These are phyloP conservation scores for Syrphus vitripennis DNA, from an alignment of 2,888 invertebrate genomes.

Conservation along the genomic window DNA sequence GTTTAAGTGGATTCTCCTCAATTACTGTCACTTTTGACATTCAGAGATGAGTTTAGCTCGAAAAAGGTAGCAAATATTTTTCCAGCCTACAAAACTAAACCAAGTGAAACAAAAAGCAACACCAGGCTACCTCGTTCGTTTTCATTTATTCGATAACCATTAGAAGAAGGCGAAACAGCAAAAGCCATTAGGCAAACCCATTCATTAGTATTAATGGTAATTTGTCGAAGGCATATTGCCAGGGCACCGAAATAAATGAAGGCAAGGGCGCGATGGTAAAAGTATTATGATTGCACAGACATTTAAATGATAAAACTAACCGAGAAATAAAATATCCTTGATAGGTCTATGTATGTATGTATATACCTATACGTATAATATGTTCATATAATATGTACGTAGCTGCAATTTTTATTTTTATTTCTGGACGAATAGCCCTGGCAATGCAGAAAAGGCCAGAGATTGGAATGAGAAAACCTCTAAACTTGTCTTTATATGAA, in stretches of 20 bases:
- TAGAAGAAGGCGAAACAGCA: conserved; percentile 42
- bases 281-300: conserved; percentile 42
- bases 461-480: neutral
- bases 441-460: conserved; percentile 4
- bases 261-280: conserved; percentile 7
- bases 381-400: neutral
- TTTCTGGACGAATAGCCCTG: neutral
- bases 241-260: conserved; percentile 55
- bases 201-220: conserved; percentile 67
- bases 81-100: conserved; percentile 5
- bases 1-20: conserved; percentile 22
- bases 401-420: conserved; percentile 38
- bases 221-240: conserved; percentile 66
- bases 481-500: neutral
- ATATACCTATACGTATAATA: too few relatives aligned
- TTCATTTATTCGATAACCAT: conserved; percentile 27
- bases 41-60: neutral
- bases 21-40: conserved; percentile 39
- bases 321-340: conserved; percentile 9
- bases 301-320: conserved; percentile 21
- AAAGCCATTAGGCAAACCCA: conserved; percentile 60
- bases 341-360: neutral
- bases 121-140: conserved; percentile 32
- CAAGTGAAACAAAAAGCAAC: conserved; percentile 10
- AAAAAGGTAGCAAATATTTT: conserved; percentile 32